These are phyloP conservation scores for Corapipo altera DNA, from an alignment of 2,113 vertebrate genomes.

Conservation along the genomic window DNA sequence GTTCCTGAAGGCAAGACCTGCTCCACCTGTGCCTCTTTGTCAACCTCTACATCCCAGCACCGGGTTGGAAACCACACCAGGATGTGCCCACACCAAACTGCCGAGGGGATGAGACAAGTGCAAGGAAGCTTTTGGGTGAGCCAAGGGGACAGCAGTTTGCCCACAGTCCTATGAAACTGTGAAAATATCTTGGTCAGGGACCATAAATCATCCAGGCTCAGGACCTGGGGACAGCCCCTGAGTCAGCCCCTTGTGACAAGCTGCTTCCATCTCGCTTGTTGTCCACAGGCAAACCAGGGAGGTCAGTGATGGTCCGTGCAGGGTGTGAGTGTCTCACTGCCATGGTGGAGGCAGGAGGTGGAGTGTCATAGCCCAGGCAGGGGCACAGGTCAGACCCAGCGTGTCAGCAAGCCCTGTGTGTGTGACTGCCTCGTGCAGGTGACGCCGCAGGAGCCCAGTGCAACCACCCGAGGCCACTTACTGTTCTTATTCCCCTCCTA, in stretches of 20 bases:
- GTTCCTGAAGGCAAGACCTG: background rate
- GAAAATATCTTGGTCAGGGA: background rate
- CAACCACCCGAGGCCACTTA: constrained; percentile 67
- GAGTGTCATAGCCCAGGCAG: background rate
- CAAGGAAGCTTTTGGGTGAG: constrained; percentile 13
- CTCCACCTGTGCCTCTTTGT: background rate
- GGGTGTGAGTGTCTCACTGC: background rate
- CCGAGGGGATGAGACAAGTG: background rate
- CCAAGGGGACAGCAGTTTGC: background rate
- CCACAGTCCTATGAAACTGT: background rate
- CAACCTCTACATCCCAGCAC: background rate
- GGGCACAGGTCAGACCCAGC: background rate
- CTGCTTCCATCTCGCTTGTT: background rate
- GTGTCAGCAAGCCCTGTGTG: constrained; percentile 12
- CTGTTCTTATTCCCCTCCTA: constrained; percentile 70
- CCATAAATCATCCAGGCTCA: background rate
- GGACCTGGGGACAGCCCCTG: background rate
- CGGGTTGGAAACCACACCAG: background rate
- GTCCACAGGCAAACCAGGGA: background rate
- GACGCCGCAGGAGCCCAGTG: background rate
- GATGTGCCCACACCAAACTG: background rate
- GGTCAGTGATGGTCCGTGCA: background rate
- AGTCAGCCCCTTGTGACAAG: background rate
- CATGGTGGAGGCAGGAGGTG: rapidly evolving
- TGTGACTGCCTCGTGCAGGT: background rate